Percentiles rank a stretch among this genome's conserved stretches.
phyloP scores from a whole-genome alignment of 2,797 vertebrate genomes.

The Scarus forsteni region DNA sequence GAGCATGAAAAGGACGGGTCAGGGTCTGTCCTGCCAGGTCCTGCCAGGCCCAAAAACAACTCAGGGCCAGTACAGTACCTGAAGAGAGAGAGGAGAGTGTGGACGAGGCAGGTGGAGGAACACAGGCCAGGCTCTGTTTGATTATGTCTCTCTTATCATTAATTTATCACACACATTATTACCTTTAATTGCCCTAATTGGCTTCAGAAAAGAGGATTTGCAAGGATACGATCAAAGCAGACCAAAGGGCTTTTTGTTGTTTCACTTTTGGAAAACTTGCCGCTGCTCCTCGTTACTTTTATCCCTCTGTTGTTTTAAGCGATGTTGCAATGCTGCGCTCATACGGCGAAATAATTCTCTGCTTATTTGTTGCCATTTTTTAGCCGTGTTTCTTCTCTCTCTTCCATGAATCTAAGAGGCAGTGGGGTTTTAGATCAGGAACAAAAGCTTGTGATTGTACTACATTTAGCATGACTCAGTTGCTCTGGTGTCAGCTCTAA shows the following conservation, averaged over 20 bases:
- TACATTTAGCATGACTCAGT: conserved; percentile 84
- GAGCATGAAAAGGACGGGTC: conserved; percentile 87
- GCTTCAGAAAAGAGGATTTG: conserved; percentile 9
- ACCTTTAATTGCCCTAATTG: conserved; percentile 15
- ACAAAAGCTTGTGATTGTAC: conserved; percentile 82
- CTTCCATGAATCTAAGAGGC: conserved; percentile 63
- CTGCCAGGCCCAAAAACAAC: conserved; percentile 78
- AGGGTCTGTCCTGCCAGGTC: conserved; percentile 84
- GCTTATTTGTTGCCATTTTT: conserved; percentile 63
- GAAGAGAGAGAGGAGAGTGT: conserved; percentile 56
- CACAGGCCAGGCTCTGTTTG: conserved; percentile 1
- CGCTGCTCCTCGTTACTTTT: conserved; percentile 39
- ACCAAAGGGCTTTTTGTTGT: conserved; percentile 22
- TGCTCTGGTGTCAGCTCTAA: conserved; percentile 84
- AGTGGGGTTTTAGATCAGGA: conserved; percentile 77
- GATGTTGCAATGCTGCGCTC: conserved; percentile 67
- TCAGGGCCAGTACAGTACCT: conserved; percentile 72
- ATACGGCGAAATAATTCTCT: conserved; percentile 64
- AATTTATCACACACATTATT: conserved; percentile 15
- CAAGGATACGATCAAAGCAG: conserved; percentile 33
- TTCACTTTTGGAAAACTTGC: conserved; percentile 43
- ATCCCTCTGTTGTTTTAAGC: conserved; percentile 61
- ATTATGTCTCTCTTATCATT: not conserved
- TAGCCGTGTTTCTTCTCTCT: conserved; percentile 60
- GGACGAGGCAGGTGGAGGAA: conserved; percentile 41